Evolutionary conservation across 2,888 invertebrate species (phyloP), one percentile per base, ranked within the genome.

Genomic region (Ectemnius lituratus): DNA sequence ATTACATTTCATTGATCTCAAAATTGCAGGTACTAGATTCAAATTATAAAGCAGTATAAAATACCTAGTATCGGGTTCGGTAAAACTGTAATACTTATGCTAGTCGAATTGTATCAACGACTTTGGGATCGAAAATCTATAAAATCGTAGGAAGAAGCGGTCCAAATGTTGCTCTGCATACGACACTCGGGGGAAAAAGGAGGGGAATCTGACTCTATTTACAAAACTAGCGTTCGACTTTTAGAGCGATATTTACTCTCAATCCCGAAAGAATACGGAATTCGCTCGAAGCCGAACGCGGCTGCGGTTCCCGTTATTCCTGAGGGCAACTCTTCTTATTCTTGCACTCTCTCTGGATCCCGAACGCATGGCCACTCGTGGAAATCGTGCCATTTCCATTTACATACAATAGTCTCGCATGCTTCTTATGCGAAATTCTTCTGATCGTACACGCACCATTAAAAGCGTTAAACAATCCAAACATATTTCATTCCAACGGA

Each of bases 181-280:
- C 67, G 69, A 76, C 62, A 62, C 63, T 72, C 64, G 64, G 57
- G 74, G 37, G 37, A 37, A 37, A 37, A 37, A 66, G 47, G 64
- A 58, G 52, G 20, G 37, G 23, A 23, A 3, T 23, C 23, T 23
- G 23, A 23, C 71, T 76, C 70, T 81, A 81, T 77, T 79, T 81
- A 76, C 70, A 47, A 62, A 74, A 70, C 73, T 58, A 67, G 77
- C 46, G 70, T 60, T 57, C 62, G 52, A 71, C 61, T 62, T 75
- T 75, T 59, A 70, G 18, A 37, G 63, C 57, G 62, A 67, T 73
- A 70, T 75, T 77, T 80, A 75, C 66, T 71, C 68, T 73, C 37
- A 57, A 58, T 45, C 73, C 68, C 73, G 70, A 68, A 75, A 67
- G 76, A 76, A 78, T 77, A 78, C 62, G 62, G 68, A 69, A 70